These are phyloP conservation scores for Esox niger DNA, from an alignment of 2,113 vertebrate genomes.

Conservation along the genomic window DNA sequence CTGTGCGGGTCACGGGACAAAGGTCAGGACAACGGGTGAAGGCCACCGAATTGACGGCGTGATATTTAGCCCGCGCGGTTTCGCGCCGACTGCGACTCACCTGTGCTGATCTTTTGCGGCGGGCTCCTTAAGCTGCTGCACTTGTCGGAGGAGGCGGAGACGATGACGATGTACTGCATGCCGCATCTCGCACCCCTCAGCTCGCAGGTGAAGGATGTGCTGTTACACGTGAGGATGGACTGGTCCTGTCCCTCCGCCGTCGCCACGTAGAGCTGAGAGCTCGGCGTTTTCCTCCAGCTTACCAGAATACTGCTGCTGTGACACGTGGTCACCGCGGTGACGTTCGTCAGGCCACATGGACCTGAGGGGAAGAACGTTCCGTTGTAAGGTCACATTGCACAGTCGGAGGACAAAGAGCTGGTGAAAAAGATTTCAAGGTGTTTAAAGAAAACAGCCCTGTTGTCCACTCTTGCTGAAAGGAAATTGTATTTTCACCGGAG, in stretches of 20 bases:
- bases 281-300: slow-evolving; percentile 53
- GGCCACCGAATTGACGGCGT: no score
- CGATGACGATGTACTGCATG: slow-evolving; percentile 66
- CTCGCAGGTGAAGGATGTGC: slow-evolving; percentile 56
- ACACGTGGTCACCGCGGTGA: slow-evolving; percentile 56
- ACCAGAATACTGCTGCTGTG: slow-evolving; percentile 60
- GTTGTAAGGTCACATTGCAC: not conserved
- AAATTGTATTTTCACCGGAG: no score
- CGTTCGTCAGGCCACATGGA: slow-evolving; percentile 64
- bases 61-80: no score
- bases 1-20: slow-evolving; percentile 41
- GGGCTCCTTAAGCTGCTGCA: slow-evolving; percentile 73
- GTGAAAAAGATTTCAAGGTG: no score
- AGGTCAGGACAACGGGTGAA: not conserved
- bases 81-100: no score
- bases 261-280: slow-evolving; percentile 59
- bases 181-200: slow-evolving; percentile 56
- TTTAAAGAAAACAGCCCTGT: no score
- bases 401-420: not conserved
- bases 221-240: slow-evolving; percentile 60
- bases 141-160: slow-evolving; percentile 68
- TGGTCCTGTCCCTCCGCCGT: slow-evolving; percentile 65
- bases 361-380: slow-evolving; percentile 43
- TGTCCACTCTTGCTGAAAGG: no score
- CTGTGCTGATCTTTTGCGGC: slow-evolving; percentile 61